Evolutionary conservation across 2,113 vertebrate species (phyloP).

Genomic region (cattle (Bos taurus)): ARS-UCD2.0 NC_037347.1:23830501-23831000

Average conservation of each 20-base stretch:
- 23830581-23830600: slow-evolving; percentile 72
- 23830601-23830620: slow-evolving; percentile 38
- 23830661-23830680: slow-evolving; percentile 67
- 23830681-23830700: slow-evolving; percentile 81
- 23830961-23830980: neutral
- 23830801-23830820: neutral
- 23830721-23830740: neutral
- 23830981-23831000: neutral
- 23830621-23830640: slow-evolving; percentile 65
- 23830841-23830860: neutral
- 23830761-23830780: neutral
- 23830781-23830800: neutral
- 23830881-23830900: neutral
- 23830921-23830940: neutral
- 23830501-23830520: slow-evolving; percentile 84
- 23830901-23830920: neutral
- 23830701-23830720: rapidly evolving
- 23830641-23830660: slow-evolving; percentile 63
- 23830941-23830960: neutral
- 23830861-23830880: neutral
- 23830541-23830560: slow-evolving; percentile 65
- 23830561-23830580: slow-evolving; percentile 73
- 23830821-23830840: neutral
- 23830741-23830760: neutral
- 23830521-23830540: slow-evolving; percentile 90